Base-by-base conservation (phyloP, 2,113 vertebrate species). In the Lophotis ruficrista region DNA sequence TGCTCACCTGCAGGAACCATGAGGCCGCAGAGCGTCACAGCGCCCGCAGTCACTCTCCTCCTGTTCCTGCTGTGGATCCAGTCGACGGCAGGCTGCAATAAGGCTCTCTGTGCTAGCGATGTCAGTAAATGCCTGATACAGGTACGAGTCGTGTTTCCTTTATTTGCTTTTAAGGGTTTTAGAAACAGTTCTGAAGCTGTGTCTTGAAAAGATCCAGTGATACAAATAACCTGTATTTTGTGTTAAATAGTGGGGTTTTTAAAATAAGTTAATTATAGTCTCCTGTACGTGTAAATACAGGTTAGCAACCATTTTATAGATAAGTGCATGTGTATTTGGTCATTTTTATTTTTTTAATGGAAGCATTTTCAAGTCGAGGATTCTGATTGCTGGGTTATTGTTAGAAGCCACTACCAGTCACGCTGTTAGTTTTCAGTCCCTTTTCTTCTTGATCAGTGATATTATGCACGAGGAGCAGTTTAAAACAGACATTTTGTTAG, bases 51-150 rank as follows among this genome's bases (percentile, higher is more conserved):
- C n/a, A 92, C 97, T 45, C 47, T 97, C 45, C 92, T 99, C 13
- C 97, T 99, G 83, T 87, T 99, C 93, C 95, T 99, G 50, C 96
- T 98, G 7, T 98, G 98, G 95, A 92, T 99, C 91, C 97, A 98
- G 4, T 48, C 97, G 6, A 98, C 98, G 38, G 91, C 91, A 28
- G 98, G 98, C 97, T 99, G 99, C 97, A 99, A 99, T 97, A 99
- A 99, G 96, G 99, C 99, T 8, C 98, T 99, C 27, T 99, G 99
- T 61, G 99, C 99, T 50, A 99, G 99, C 19, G 99, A 99, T 30
- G 99, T 99, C 97, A 99, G 99, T 98, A 99, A 99, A 96, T 99
- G 99, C 96, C 98, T 99, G 85, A 99, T 99, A 93, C 99, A 99
- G 99, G 99, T 99, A 97, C 10, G 58, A 47, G 22, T 33, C 2